phyloP scores from a whole-genome alignment of 2,888 invertebrate genomes.

The Cacoxenus indagator region DNA sequence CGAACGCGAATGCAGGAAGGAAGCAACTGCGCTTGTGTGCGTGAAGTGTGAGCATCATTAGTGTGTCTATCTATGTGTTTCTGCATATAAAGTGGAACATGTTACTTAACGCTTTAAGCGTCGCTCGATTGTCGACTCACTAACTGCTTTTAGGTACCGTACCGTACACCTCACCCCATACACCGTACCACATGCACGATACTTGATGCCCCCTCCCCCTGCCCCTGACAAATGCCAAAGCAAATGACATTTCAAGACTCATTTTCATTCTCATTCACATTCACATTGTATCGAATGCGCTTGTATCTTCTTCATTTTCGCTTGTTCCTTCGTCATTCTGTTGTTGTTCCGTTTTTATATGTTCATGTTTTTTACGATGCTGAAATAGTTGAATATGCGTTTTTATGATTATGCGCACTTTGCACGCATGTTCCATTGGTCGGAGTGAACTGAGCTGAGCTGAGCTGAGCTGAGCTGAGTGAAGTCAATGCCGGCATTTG shows the following conservation, averaged over 20 bases:
- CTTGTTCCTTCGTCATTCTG: not conserved
- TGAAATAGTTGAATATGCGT: slow-evolving; percentile 12
- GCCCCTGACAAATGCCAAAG: no score
- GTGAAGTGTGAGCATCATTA: not conserved
- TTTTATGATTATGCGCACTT: slow-evolving; percentile 21
- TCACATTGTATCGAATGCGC: not conserved
- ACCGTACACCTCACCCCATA: not conserved
- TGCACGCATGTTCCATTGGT: slow-evolving; percentile 22
- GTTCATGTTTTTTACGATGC: not conserved
- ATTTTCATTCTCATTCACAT: not conserved
- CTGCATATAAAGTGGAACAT: slow-evolving; percentile 42
- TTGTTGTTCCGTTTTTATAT: not conserved
- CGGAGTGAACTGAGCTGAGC: not conserved
- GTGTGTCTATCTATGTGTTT: not conserved
- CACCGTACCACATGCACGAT: slow-evolving; percentile 17
- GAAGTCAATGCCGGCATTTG: not conserved
- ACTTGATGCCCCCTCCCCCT: slow-evolving; percentile 26
- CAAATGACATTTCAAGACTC: slow-evolving; percentile 28
- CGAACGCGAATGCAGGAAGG: slow-evolving; percentile 1
- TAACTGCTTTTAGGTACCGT: not conserved
- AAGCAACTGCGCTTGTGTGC: not conserved
- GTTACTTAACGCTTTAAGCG: slow-evolving; percentile 60
- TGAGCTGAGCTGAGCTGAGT: not conserved
- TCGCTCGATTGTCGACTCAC: slow-evolving; percentile 21
- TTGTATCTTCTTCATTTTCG: slow-evolving; percentile 15